Base-by-base conservation (phyloP, 1,140 invertebrate species). In the Ooceraea biroi region DNA sequence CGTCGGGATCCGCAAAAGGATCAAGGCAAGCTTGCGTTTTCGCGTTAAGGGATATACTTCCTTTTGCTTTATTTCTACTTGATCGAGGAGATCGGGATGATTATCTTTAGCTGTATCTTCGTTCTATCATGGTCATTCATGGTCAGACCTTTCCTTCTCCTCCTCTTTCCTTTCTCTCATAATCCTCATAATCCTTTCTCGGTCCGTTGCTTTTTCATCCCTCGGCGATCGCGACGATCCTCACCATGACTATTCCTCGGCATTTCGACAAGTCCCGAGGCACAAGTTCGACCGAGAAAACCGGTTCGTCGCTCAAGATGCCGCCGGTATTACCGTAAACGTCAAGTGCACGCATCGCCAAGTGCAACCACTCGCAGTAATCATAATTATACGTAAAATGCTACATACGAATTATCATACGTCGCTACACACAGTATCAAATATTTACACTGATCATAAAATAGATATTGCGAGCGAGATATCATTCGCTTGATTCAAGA, bases 121-220 rank as follows among this genome's bases (percentile, higher is more conserved):
- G 50, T 71, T 71, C 25, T 50, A 50, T 65, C 50, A 36, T 7
- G 36, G 2, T 36, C 36, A 36, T 36, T 71, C 65, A 57, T 58
- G 52, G 76, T 69, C 27, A 68, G 48, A 19, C 50, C 50, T n/a
- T 17, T 52, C 14, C n/a, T 14, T 52, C 50, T 17, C 50, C 50
- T 17, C 50, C 17, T 36, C 55, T 57, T 77, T 27, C 61, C 57
- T 74, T 57, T 61, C 25, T 55, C 65, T 69, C 8, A 46, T 80
- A 69, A 69, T 69, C 76, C 63, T 69, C 36, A 69, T 80, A 80
- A 80, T 80, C 76, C 55, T 80, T 36, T 48, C 19, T 71, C 60
- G 27, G 22, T 5, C 19, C 5, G 52, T 48, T 68, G 8, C 63
- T 58, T 80, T 57, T 57, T 80, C 76, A 71, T 55, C 22, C 36